Evolutionary conservation across 2,888 invertebrate genomes (phyloP), one percentile per base, ranked within the genome.

Genomic region (Heliconius ismenius): DNA sequence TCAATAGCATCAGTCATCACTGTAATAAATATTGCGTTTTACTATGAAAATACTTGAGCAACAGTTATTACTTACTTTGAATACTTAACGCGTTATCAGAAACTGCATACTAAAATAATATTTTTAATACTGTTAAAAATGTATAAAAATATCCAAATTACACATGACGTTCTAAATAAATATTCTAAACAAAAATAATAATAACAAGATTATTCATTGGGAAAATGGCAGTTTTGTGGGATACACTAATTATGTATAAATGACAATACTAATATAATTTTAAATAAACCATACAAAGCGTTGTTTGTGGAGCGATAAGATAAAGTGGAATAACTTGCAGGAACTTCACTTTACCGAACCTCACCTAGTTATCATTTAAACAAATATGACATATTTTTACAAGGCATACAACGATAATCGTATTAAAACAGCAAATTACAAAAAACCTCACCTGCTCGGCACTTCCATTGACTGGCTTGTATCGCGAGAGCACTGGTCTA

Each of bases 401-500:
- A 24, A 67, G 3, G 24, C 13, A 28, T 67, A 1, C 13, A 65
- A 39, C 18, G 54, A 69, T 69, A 21, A 28, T 28, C 10, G 7
- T 73, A 62, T 21, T 24, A n/a, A 60, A 62, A 39, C 4, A 58
- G 15, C 18, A 58, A 60, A 72, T 60, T 62, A 39, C 13, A 7
- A 13, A 39, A 24, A 68, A 60, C 62, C 90, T 90, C 83, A 93
- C 93, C 90, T 93, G 89, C 60, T 93, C 93, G 26, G 85, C 81
- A 80, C 83, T 82, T 69, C 81, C 85, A 79, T 83, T 83, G 81
- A 85, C 84, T 11, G 91, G 92, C 80, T 88, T 91, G 83, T 93
- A 94, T 39, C 94, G 92, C 79, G 93, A 88, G 82, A 94, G 81
- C 73, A 94, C 94, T 73, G 94, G 94, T 81, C 92, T 90, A 83